Percentiles rank a stretch among this genome's conserved stretches.
These are phyloP conservation scores for Lagopus leucura DNA, from an alignment of 2,113 vertebrate species.

Conservation along the genomic window DNA sequence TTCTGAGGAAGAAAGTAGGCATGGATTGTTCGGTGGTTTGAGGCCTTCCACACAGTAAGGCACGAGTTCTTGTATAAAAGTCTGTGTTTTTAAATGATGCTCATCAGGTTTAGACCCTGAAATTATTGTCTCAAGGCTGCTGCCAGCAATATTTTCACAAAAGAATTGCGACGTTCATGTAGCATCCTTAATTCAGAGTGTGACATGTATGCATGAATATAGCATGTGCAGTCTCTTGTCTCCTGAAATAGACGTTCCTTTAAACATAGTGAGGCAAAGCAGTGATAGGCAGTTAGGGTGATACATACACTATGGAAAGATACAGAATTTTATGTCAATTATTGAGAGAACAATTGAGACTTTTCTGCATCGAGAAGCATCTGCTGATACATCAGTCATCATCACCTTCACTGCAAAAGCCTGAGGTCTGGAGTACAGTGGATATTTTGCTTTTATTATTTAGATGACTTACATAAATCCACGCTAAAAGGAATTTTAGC, in stretches of 20 bases:
- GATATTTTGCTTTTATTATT: background rate
- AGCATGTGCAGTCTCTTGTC: background rate
- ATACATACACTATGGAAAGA: background rate
- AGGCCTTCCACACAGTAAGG: background rate
- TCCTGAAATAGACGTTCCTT: background rate
- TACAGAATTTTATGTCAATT: background rate
- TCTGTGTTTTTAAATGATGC: background rate
- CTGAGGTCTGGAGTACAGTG: background rate
- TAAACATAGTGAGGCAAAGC: background rate
- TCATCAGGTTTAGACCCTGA: background rate
- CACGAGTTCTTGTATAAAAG: background rate
- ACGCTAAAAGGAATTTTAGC: background rate
- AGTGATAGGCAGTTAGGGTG: background rate
- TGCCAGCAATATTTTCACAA: background rate
- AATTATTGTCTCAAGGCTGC: background rate
- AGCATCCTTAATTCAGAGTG: background rate
- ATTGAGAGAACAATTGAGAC: background rate
- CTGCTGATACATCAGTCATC: background rate
- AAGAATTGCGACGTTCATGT: background rate
- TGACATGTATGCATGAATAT: background rate
- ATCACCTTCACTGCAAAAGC: background rate
- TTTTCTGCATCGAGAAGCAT: background rate
- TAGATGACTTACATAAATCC: background rate
- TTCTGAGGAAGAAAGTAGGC: background rate
- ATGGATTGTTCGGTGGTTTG: background rate